Evolutionary conservation across 2,113 vertebrate genomes (phyloP).

Genomic region (Barnardius zonarius): DNA sequence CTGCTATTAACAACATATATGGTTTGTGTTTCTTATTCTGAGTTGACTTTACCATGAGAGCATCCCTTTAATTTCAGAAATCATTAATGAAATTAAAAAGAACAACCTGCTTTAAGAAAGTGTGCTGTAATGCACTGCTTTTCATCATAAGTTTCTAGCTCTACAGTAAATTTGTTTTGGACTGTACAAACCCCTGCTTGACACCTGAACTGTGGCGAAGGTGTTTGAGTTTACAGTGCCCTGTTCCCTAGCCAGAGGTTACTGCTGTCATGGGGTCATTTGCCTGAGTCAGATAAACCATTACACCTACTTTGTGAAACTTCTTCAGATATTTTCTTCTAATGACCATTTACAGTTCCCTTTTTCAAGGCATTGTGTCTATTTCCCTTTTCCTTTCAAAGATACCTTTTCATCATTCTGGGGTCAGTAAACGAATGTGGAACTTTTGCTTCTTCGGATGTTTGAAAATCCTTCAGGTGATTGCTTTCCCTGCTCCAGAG

Average conservation of each 20-base stretch:
- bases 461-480: background rate
- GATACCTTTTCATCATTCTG: background rate
- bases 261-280: background rate
- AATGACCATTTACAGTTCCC: constrained; percentile 32
- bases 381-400: background rate
- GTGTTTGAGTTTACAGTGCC: background rate
- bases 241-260: background rate
- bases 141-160: constrained; percentile 47
- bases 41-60: background rate
- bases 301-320: background rate
- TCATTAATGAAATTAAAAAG: constrained; percentile 1
- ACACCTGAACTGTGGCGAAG: constrained; percentile 18
- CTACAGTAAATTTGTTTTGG: background rate
- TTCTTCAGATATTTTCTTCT: constrained; percentile 30
- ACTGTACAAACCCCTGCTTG: background rate
- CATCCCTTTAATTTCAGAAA: background rate
- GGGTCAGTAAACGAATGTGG: background rate
- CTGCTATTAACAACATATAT: background rate
- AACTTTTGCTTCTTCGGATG: background rate
- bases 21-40: background rate
- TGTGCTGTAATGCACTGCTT: background rate
- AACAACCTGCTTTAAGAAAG: background rate
- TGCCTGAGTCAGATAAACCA: background rate
- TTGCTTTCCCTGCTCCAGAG: background rate
- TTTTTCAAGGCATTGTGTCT: background rate